Evolutionary conservation across 1,140 invertebrate species (phyloP).

Genomic region (Pararge aegeria): DNA sequence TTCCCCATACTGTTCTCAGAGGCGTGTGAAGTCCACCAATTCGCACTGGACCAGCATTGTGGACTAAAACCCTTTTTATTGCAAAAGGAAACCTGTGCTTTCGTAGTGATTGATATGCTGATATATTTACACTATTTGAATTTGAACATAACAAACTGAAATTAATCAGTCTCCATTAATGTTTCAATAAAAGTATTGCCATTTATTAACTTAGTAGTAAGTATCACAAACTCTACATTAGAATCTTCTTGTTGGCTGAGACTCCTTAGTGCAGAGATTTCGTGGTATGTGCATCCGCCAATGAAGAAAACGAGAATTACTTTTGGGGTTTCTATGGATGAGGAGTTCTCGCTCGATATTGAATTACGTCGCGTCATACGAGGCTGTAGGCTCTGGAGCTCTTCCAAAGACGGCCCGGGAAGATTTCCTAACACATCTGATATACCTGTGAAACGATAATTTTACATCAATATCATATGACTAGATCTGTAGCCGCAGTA

Average conservation of each 20-base stretch:
- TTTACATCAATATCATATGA: neutral
- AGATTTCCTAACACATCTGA: slow-evolving; percentile 82
- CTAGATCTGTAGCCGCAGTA: neutral
- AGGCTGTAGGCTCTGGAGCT: slow-evolving; percentile 78
- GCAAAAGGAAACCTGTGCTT: too few relatives aligned
- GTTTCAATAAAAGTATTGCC: slow-evolving; percentile 91
- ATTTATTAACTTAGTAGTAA: slow-evolving; percentile 96
- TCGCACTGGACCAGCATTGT: too few relatives aligned
- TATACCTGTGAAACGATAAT: slow-evolving; percentile 57
- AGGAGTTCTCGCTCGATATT: slow-evolving; percentile 83
- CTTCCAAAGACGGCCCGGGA: slow-evolving; percentile 82
- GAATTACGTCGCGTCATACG: slow-evolving; percentile 80
- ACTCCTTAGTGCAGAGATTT: slow-evolving; percentile 95
- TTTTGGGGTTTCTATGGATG: slow-evolving; percentile 84
- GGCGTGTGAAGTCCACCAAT: too few relatives aligned
- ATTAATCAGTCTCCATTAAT: slow-evolving; percentile 81
- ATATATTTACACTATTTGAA: too few relatives aligned
- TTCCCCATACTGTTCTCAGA: too few relatives aligned
- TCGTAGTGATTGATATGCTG: too few relatives aligned
- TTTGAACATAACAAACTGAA: neutral
- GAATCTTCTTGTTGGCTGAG: slow-evolving; percentile 95
- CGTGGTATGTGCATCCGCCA: slow-evolving; percentile 97
- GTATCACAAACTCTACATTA: slow-evolving; percentile 94
- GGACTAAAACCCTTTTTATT: too few relatives aligned
- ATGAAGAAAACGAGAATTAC: slow-evolving; percentile 97